A percentile compares a stretch with the other conserved stretches of the same genome.
phyloP scores from a whole-genome alignment of 2,888 invertebrate species.

The Antitype chi region DNA sequence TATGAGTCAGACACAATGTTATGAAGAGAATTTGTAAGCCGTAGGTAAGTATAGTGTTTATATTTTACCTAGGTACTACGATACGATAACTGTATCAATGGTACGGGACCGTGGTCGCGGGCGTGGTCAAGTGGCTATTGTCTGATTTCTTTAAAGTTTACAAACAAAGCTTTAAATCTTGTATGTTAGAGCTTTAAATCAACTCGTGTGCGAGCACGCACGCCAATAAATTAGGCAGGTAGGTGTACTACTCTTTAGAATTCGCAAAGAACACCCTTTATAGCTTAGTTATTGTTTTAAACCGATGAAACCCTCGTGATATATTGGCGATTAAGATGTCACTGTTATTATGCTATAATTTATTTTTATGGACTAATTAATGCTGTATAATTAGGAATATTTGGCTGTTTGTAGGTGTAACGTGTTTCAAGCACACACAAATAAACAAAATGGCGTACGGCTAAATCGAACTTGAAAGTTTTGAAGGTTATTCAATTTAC shows the following conservation, averaged over 20 bases:
- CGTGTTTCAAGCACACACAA: conserved; percentile 24
- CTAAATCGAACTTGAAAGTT: conserved; percentile 65
- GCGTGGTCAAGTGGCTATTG: conserved; percentile 43
- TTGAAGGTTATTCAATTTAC: conserved; percentile 62
- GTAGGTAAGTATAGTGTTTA: conserved; percentile 26
- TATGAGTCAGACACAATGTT: conserved; percentile 50
- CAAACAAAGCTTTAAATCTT: conserved; percentile 72
- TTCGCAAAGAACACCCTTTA: conserved; percentile 62
- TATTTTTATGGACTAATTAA: conserved; percentile 75
- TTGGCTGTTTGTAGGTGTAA: conserved; percentile 42
- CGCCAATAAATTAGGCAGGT: conserved; percentile 73
- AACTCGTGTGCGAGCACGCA: conserved; percentile 66
- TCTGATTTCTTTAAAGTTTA: conserved; percentile 62
- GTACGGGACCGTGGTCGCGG: conserved; percentile 28
- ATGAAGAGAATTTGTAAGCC: conserved; percentile 40
- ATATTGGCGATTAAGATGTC: conserved; percentile 70
- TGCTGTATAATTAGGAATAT: conserved; percentile 69
- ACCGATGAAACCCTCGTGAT: conserved; percentile 60
- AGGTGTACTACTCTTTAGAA: conserved; percentile 62
- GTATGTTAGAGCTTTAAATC: conserved; percentile 69
- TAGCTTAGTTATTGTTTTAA: conserved; percentile 69
- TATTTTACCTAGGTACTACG: conserved; percentile 38
- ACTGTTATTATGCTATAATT: conserved; percentile 69
- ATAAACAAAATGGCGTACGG: conserved; percentile 61
- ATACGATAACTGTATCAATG: conserved; percentile 42